Conservation (phyloP, 2,888 invertebrate genomes). For the Monopis laevigella region DNA sequence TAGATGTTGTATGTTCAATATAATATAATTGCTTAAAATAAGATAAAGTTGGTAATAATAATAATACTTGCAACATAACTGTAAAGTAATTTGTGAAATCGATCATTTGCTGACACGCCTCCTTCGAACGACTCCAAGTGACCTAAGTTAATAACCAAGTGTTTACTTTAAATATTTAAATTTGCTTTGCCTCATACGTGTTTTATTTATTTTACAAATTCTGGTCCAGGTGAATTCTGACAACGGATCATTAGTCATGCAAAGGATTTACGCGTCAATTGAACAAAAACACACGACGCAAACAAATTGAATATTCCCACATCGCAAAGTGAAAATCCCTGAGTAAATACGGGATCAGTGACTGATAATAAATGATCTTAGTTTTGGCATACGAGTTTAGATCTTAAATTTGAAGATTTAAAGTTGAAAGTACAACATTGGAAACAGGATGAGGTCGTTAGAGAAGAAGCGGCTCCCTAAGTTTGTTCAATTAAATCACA, state of each 20-base stretch:
- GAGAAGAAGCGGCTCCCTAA: slow-evolving; percentile 34
- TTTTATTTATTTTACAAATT: slow-evolving; percentile 11
- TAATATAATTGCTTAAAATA: too few species aligned
- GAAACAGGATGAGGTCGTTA: slow-evolving; percentile 31
- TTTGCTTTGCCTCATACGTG: too few species aligned
- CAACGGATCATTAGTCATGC: slow-evolving; percentile 48
- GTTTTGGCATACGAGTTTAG: slow-evolving; percentile 22
- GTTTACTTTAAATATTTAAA: too few species aligned
- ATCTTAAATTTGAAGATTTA: slow-evolving; percentile 24
- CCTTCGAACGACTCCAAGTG: too few species aligned
- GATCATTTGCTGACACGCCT: too few species aligned
- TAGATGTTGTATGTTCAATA: too few species aligned
- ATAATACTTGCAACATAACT: too few species aligned
- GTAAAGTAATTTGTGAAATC: too few species aligned
- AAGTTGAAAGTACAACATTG: slow-evolving; percentile 22
- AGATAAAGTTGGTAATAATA: too few species aligned
- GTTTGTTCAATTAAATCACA: slow-evolving; percentile 47
- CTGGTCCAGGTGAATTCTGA: slow-evolving; percentile 14
- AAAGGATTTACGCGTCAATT: slow-evolving; percentile 56
- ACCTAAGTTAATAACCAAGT: too few species aligned
- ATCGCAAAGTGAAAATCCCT: slow-evolving; percentile 62
- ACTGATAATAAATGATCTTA: slow-evolving; percentile 46
- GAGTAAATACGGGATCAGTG: slow-evolving; percentile 51
- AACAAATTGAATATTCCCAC: slow-evolving; percentile 66
- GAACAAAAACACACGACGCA: slow-evolving; percentile 59